phyloP scores from a whole-genome alignment of 2,888 invertebrate species.

The Orthonychiurus folsomi region DNA sequence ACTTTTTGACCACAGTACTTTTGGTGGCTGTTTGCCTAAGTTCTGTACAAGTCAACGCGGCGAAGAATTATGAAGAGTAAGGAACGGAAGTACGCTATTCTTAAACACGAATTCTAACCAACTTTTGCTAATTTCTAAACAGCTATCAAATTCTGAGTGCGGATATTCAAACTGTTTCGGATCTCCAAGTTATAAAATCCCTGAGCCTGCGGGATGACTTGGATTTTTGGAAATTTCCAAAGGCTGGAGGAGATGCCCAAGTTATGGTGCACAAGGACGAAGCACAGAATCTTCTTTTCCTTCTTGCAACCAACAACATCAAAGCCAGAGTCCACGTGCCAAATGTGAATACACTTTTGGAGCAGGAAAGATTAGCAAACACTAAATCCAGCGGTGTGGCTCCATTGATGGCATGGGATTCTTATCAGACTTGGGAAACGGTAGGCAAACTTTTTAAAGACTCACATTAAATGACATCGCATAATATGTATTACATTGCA shows the following conservation, averaged over 20 bases:
- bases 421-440: not conserved
- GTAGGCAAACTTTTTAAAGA: no score
- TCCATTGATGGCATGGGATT: not conserved
- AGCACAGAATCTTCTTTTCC: not conserved
- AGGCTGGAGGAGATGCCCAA: not conserved
- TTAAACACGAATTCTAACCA: not conserved
- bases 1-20: no score
- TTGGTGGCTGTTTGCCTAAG: no score
- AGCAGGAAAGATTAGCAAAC: not conserved
- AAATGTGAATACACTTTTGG: not conserved
- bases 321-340: not conserved
- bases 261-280: not conserved
- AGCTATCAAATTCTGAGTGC: not conserved
- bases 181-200: not conserved
- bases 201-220: no score
- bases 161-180: not conserved
- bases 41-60: not conserved
- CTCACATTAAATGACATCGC: no score
- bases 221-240: not conserved
- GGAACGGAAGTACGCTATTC: not conserved
- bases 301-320: not conserved
- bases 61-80: not conserved
- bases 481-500: no score
- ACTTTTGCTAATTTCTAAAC: not conserved
- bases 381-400: not conserved